A percentile compares a stretch with the other conserved stretches of the same genome.
Evolutionary conservation across 2,113 vertebrate genomes (phyloP).

Genomic region (Axis porcinus): DNA sequence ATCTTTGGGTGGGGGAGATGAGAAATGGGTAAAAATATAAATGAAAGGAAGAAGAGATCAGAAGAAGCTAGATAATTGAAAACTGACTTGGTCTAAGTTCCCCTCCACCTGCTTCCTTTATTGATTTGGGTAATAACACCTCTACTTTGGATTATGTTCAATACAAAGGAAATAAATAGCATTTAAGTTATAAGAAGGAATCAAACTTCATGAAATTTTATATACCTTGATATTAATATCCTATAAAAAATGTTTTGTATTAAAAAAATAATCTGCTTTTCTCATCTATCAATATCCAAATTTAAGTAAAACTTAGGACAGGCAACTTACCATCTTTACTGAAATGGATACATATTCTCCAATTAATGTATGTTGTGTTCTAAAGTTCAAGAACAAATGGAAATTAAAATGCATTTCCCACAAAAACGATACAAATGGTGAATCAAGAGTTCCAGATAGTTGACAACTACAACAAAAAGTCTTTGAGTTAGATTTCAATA

Average conservation of each 20-base stretch:
- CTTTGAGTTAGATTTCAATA: not conserved
- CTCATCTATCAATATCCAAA: not conserved
- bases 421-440: not conserved
- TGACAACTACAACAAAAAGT: not conserved
- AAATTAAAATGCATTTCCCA: not conserved
- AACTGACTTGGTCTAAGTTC: not conserved
- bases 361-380: not conserved
- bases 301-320: not conserved
- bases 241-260: not conserved
- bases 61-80: not conserved
- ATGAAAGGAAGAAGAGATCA: not conserved
- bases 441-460: not conserved
- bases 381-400: not conserved
- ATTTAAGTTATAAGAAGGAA: not conserved
- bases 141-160: not conserved
- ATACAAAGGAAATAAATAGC: not conserved
- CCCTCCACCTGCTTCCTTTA: not conserved
- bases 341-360: not conserved
- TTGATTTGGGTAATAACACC: not conserved
- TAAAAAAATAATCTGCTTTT: not conserved
- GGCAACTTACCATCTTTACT: not conserved
- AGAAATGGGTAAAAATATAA: not conserved
- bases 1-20: fast-evolving
- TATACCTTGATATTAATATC: not conserved
- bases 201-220: not conserved